A percentile compares a stretch with the other conserved stretches of the same genome.
These are phyloP conservation scores for Setipinna tenuifilis DNA, from an alignment of 2,797 vertebrate genomes.

Conservation along the genomic window DNA sequence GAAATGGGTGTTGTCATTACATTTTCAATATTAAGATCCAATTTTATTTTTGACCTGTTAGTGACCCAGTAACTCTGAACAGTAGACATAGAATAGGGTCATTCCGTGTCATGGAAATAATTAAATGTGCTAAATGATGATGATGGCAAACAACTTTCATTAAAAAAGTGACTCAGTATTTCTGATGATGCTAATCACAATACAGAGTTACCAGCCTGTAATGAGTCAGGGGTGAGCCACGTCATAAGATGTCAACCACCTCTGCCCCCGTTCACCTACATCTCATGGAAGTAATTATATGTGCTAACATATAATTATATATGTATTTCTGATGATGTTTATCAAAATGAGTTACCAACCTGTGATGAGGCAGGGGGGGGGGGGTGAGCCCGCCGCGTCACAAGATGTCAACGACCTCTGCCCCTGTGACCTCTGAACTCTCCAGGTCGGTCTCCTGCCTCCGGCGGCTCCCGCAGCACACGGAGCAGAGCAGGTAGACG, in stretches of 20 bases:
- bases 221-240: background rate
- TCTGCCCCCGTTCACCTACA: conserved; percentile 36
- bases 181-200: background rate
- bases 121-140: too few relatives aligned
- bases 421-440: conserved; percentile 40
- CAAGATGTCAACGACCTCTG: conserved; percentile 37
- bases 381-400: conserved; percentile 15
- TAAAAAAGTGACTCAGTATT: too few relatives aligned
- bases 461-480: conserved; percentile 34
- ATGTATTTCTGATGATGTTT: too few relatives aligned
- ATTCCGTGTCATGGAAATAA: too few relatives aligned
- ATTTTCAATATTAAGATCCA: background rate
- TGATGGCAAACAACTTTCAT: too few relatives aligned
- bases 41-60: too few relatives aligned
- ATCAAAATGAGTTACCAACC: background rate
- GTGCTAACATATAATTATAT: too few relatives aligned
- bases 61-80: too few relatives aligned
- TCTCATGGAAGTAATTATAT: too few relatives aligned
- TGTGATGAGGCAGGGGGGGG: background rate
- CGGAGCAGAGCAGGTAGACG: conserved; percentile 41
- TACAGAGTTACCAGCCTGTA: background rate
- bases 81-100: too few relatives aligned
- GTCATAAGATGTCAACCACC: conserved; percentile 39
- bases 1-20: background rate
- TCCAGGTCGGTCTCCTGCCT: conserved; percentile 36